Conservation (phyloP, 2,113 vertebrate species). For the Lutjanus erythropterus region DNA sequence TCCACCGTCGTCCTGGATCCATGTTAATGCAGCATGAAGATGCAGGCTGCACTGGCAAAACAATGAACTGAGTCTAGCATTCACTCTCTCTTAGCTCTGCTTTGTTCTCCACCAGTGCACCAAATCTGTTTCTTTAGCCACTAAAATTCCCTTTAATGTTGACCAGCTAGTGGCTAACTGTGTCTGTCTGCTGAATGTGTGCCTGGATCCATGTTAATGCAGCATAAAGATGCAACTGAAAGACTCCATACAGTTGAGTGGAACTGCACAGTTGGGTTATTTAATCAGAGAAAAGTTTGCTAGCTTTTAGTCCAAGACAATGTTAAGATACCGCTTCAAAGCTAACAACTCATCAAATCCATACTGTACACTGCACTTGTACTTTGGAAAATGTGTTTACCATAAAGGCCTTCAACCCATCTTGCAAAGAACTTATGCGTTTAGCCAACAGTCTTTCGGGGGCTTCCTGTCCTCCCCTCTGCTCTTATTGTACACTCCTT, state of each 20-base stretch:
- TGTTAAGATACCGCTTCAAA: background rate
- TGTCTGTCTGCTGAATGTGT: background rate
- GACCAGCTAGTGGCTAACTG: background rate
- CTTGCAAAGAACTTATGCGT: constrained; percentile 50
- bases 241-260: background rate
- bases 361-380: background rate
- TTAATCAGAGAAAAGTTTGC: background rate
- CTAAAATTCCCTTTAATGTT: constrained; percentile 5
- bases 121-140: constrained; percentile 4
- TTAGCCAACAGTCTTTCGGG: constrained; percentile 44
- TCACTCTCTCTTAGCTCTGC: background rate
- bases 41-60: no score
- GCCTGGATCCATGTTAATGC: no score
- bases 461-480: constrained; percentile 62
- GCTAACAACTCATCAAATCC: background rate
- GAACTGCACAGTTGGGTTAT: background rate
- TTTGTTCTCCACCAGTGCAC: background rate
- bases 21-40: no score
- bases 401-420: constrained; percentile 29
- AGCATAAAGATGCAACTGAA: background rate
- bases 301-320: background rate
- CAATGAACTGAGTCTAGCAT: no score
- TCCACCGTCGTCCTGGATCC: no score
- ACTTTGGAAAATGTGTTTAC: constrained; percentile 22
- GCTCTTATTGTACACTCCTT: constrained; percentile 42